Percentiles rank a stretch among this genome's conserved stretches.
phyloP scores from a whole-genome alignment of 2,797 vertebrate genomes.

The Echeneis naucrates region DNA sequence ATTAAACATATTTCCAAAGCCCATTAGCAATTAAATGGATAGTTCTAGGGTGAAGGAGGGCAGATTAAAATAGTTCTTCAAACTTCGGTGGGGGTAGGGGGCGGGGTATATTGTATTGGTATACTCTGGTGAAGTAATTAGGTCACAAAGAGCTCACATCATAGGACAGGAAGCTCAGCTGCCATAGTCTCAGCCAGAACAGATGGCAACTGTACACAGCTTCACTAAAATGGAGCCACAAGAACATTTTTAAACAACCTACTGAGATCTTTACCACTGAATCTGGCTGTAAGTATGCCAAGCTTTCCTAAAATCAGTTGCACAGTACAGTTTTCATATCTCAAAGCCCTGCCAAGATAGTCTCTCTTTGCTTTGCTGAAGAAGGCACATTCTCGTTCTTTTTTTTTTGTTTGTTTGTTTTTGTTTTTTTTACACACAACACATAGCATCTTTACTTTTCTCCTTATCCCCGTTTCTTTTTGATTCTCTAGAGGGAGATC shows the following conservation, averaged over 20 bases:
- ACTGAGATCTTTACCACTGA: conserved; percentile 37
- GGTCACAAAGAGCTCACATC: conserved; percentile 47
- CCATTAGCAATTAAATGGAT: conserved; percentile 72
- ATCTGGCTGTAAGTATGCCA: conserved; percentile 19
- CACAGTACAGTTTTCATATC: conserved; percentile 7
- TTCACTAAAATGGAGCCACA: conserved; percentile 41
- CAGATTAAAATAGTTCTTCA: conserved; percentile 57
- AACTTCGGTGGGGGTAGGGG: conserved; percentile 15
- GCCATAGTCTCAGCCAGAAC: conserved; percentile 42
- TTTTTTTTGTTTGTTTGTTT: too few relatives aligned
- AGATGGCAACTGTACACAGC: conserved; percentile 42
- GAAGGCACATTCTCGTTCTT: conserved; percentile 24
- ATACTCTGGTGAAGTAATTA: conserved; percentile 29
- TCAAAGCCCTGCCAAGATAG: conserved; percentile 33
- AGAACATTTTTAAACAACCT: conserved; percentile 40
- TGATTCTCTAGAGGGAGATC: conserved; percentile 38
- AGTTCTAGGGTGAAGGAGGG: conserved; percentile 37
- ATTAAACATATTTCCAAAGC: conserved; percentile 74
- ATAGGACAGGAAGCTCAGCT: conserved; percentile 37
- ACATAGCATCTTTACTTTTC: conserved; percentile 39
- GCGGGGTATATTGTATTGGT: conserved; percentile 15
- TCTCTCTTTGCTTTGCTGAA: conserved; percentile 11
- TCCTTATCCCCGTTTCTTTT: conserved; percentile 39
- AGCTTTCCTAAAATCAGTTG: conserved; percentile 27
- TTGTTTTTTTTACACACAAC: too few relatives aligned